Conservation (phyloP, 2,113 vertebrate species). For the Serinus canaria region DNA sequence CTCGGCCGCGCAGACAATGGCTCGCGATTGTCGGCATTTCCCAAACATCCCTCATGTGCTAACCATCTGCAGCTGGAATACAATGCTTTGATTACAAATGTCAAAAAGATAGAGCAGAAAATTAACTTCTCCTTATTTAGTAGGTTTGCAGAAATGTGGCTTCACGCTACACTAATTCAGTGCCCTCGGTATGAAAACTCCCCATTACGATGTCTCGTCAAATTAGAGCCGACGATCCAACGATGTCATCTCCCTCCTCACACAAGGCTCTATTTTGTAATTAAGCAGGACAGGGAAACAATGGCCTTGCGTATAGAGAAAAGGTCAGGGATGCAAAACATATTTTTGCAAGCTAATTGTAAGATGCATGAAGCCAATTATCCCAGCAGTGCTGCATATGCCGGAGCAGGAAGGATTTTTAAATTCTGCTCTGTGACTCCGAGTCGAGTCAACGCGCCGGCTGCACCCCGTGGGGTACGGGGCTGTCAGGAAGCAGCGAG, state of each 20-base stretch:
- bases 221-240: conserved; percentile 44
- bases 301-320: conserved; percentile 47
- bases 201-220: conserved; percentile 60
- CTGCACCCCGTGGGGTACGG: neutral
- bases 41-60: conserved; percentile 52
- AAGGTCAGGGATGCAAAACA: conserved; percentile 57
- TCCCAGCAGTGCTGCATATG: neutral
- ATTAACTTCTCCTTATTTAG: conserved; percentile 71
- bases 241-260: conserved; percentile 41
- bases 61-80: conserved; percentile 62
- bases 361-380: conserved; percentile 67
- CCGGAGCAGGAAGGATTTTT: neutral
- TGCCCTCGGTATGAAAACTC: conserved; percentile 66
- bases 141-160: conserved; percentile 55
- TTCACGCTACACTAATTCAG: conserved; percentile 59
- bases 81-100: conserved; percentile 66
- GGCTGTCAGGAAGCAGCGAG: neutral
- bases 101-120: conserved; percentile 75
- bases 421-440: neutral
- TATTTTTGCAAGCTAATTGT: conserved; percentile 58
- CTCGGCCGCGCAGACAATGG: neutral
- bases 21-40: neutral
- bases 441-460: neutral
- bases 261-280: conserved; percentile 39
- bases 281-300: conserved; percentile 57